phyloP scores from a whole-genome alignment of 2,888 invertebrate genomes.

The Drosophila anomalata region DNA sequence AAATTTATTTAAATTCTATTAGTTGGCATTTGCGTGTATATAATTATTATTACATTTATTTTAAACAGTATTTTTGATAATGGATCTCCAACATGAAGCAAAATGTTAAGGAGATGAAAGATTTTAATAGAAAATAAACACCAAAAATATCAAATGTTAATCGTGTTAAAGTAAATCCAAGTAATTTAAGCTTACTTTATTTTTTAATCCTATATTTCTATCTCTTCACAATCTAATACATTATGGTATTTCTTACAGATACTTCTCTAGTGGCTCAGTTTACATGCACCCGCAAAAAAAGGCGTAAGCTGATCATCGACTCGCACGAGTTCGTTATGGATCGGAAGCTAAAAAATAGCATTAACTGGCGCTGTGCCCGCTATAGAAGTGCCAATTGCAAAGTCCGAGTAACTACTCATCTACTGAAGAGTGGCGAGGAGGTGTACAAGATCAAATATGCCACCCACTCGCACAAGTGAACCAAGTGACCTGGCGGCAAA shows the following conservation, averaged over 20 bases:
- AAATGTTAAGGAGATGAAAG: not conserved
- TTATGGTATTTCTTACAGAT: constrained; percentile 19
- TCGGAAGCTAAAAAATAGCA: constrained; percentile 80
- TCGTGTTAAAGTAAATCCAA: not conserved
- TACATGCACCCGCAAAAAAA: constrained; percentile 81
- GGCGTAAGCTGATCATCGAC: constrained; percentile 79
- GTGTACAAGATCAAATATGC: constrained; percentile 75
- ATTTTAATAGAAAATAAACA: constrained; percentile 27
- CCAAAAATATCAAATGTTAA: not conserved
- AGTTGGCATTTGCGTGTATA: not conserved
- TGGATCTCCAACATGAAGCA: constrained; percentile 16
- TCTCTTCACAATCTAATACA: not conserved
- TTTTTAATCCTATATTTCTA: constrained; percentile 8
- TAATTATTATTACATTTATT: not conserved
- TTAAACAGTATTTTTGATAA: not conserved
- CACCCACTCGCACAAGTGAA: constrained; percentile 73
- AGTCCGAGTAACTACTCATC: constrained; percentile 82
- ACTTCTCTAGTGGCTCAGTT: constrained; percentile 66
- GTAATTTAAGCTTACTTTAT: not conserved
- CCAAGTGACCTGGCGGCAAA: not conserved
- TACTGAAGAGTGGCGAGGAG: constrained; percentile 73
- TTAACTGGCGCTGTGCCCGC: constrained; percentile 83
- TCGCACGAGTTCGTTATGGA: constrained; percentile 81
- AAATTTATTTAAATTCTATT: not conserved
- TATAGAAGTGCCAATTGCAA: constrained; percentile 81